Conservation (phyloP, 1,140 invertebrate species). For the Scylla paramamosain region DNA sequence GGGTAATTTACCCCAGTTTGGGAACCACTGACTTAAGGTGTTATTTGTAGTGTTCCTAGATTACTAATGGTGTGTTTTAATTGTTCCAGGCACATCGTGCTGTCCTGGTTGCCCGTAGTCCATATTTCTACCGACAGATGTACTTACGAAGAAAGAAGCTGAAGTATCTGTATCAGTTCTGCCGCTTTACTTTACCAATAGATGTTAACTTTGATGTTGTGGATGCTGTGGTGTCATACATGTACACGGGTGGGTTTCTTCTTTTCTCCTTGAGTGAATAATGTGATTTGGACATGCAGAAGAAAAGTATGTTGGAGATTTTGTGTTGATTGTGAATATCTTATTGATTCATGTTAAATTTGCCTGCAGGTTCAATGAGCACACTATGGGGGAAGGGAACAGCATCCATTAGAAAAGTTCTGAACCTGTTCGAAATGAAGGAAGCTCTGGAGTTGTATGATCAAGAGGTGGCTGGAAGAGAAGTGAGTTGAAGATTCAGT, state of each 20-base stretch:
- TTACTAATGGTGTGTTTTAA: too few species aligned
- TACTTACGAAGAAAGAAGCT: constrained; percentile 74
- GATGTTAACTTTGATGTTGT: constrained; percentile 75
- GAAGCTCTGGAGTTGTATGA: constrained; percentile 68
- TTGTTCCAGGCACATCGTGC: constrained; percentile 72
- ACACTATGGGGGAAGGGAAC: constrained; percentile 68
- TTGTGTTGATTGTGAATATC: too few species aligned
- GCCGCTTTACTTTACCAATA: constrained; percentile 74
- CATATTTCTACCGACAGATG: constrained; percentile 76
- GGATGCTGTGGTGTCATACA: constrained; percentile 76
- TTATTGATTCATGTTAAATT: background rate
- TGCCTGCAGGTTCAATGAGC: constrained; percentile 59
- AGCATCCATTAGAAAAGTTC: constrained; percentile 66
- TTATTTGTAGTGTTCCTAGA: too few species aligned
- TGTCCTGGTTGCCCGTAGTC: constrained; percentile 75
- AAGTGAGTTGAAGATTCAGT: constrained; percentile 34
- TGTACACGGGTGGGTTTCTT: constrained; percentile 70
- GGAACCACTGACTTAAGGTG: too few species aligned
- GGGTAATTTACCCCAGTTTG: too few species aligned
- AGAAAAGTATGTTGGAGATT: too few species aligned
- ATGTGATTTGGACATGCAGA: too few species aligned
- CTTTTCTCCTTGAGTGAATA: too few species aligned
- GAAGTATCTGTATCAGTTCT: constrained; percentile 75
- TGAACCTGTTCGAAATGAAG: constrained; percentile 73
- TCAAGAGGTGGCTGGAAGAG: constrained; percentile 67